Evolutionary conservation across 30 jellyfish, hydroid and myxozoan species (phyloP), one percentile per base, ranked within the genome.

Genomic region (Hydractinia echinata): DNA sequence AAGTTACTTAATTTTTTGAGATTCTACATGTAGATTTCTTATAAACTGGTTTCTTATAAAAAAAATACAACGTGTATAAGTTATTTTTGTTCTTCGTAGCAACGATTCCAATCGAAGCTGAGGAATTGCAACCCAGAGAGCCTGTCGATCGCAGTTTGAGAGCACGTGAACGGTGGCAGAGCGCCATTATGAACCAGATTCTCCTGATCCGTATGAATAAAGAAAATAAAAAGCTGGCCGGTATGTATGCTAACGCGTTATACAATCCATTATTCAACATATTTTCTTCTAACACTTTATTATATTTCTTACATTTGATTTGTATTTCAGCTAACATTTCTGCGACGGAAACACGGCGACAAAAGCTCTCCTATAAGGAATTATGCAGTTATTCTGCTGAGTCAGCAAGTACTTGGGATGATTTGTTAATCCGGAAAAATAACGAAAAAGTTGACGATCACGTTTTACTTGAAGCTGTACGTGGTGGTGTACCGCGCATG

Each of bases 311-410:
- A 30, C 44, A 30, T 30, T 30, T 30, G 44, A 30, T 30, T 30
- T n/a, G n/a, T n/a, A n/a, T n/a, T 68, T 14, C 68, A 94, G 99
- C 94, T 7, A 94, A 85, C 19, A 85, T 94, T 39, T 80, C 95
- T 54, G 99, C 99, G n/a, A 84, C 99, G 51, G 99, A 88, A 71
- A 82, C 92, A 10, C 67, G 99, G 55, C 99, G 99, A 64, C 95
- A 83, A 82, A 94, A 94, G 85, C 90, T 94, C 72, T 79, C 89
- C 81, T 94, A 94, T 82, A 89, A 88, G 76, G 99, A 89, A 4
- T 85, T 60, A 55, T 84, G 85, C 62, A 67, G 73, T 4, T 94
- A 89, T 90, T 82, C 95, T 62, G 96, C 94, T 4, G 99, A 87
- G 4, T 88, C 96, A 3, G 95, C 95, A 53, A 81, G 69, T 18